Conservation (phyloP, 2,113 vertebrate species). For the Toxotes jaculatrix region DNA sequence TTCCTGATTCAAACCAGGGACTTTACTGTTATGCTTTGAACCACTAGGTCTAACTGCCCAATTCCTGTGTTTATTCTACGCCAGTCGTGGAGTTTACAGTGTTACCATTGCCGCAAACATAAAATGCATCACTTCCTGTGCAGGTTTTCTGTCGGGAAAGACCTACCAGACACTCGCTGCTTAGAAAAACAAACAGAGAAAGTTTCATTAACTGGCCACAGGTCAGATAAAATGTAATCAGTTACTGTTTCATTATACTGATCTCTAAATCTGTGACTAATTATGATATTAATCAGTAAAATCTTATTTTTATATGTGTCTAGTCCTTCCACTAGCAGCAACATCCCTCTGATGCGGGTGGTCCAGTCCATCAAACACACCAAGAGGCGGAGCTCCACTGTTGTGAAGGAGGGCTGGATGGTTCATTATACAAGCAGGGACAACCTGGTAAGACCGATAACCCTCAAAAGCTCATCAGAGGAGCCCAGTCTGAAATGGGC, state of each 20-base stretch:
- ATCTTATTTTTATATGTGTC: slow-evolving; percentile 26
- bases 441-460: slow-evolving; percentile 91
- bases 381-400: slow-evolving; percentile 97
- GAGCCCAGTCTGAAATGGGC: slow-evolving; percentile 48
- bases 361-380: slow-evolving; percentile 99
- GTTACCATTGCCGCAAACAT: not conserved
- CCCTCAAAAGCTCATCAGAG: slow-evolving; percentile 46
- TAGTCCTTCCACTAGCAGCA: slow-evolving; percentile 98
- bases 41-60: slow-evolving; percentile 29
- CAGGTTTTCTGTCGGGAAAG: slow-evolving; percentile 19
- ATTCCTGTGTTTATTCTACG: slow-evolving; percentile 36
- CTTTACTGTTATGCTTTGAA: slow-evolving; percentile 36
- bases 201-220: not conserved
- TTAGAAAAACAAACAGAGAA: slow-evolving; percentile 29
- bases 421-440: slow-evolving; percentile 97
- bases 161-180: slow-evolving; percentile 9
- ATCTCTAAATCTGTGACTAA: not conserved
- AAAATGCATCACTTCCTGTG: slow-evolving; percentile 26
- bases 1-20: slow-evolving; percentile 1
- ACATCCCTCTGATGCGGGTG: slow-evolving; percentile 99
- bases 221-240: not conserved
- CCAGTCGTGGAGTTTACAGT: slow-evolving; percentile 17
- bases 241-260: not conserved
- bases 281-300: slow-evolving; percentile 2
- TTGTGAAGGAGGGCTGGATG: slow-evolving; percentile 99